A percentile compares a stretch with the other conserved stretches of the same genome.
These are phyloP conservation scores for Echeneis naucrates DNA, from an alignment of 2,797 vertebrate genomes.

Conservation along the genomic window DNA sequence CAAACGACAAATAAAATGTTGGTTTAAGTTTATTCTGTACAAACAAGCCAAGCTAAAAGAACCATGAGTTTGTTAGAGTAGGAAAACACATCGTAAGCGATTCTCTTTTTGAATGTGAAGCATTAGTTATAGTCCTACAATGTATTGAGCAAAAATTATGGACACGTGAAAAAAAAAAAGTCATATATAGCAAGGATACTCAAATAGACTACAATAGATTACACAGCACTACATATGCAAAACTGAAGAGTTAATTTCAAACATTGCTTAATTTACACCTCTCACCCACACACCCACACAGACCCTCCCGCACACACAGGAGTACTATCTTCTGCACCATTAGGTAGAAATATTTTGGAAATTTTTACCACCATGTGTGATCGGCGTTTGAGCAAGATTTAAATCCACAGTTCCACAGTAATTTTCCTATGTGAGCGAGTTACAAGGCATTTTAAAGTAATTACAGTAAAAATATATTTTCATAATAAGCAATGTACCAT, in stretches of 20 bases:
- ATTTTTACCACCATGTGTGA: conserved; percentile 60
- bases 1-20: conserved; percentile 81
- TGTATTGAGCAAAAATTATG: conserved; percentile 69
- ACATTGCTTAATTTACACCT: conserved; percentile 79
- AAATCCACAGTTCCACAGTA: conserved; percentile 64
- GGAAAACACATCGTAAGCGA: conserved; percentile 78
- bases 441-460: conserved; percentile 80
- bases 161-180: conserved; percentile 72
- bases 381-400: conserved; percentile 54
- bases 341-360: conserved; percentile 65
- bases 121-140: conserved; percentile 76
- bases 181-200: conserved; percentile 74
- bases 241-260: conserved; percentile 71
- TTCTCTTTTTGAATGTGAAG: conserved; percentile 76
- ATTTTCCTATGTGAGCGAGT: conserved; percentile 68
- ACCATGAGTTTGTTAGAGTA: conserved; percentile 72
- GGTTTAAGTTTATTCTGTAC: conserved; percentile 81
- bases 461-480: conserved; percentile 81
- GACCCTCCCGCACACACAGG: conserved; percentile 22
- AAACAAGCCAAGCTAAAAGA: conserved; percentile 83
- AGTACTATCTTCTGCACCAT: conserved; percentile 64
- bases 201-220: conserved; percentile 80
- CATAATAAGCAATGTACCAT: conserved; percentile 79
- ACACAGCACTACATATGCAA: conserved; percentile 80
- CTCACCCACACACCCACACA: conserved; percentile 4